Evolutionary conservation across 2,797 vertebrate genomes (phyloP), one percentile per base, ranked within the genome.

Genomic region (Xyrichtys novacula): DNA sequence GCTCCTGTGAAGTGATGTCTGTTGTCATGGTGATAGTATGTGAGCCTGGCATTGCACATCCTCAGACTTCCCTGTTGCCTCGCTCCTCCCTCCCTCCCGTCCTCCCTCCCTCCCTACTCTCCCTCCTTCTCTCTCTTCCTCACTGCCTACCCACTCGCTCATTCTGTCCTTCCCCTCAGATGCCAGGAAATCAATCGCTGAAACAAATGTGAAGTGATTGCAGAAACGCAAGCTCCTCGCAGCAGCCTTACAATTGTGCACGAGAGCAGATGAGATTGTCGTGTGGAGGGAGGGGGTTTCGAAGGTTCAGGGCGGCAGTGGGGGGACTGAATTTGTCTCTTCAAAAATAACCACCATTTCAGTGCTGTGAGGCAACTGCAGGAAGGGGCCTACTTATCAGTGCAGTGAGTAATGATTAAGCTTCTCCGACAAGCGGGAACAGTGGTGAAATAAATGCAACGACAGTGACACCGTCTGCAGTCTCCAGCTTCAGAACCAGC

Each of bases 21-120:
- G 93, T 94, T 93, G 93, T 93, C 93, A 94, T 94, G 90, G 93
- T 65, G 89, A 94, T 89, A 74, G 84, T 84, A 86, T 92, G 87
- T 76, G 68, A 86, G 84, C 80, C 83, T 80, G 79, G 76, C 86
- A 88, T 76, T 61, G 83, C 80, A 72, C 68, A 78, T 91, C 80
- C 88, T 87, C 81, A 66, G 84, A 87, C 87, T 91, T 88, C 76
- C 80, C 71, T 50, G 71, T 80, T 72, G 29, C 70, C 59, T 58
- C 56, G 14, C 49, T 76, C 54, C 2, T 14, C 70, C 14, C 59
- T 58, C 56, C 11, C 49, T 76, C 54, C 2, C 11, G 67, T 11
- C 12, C 46, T 76, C 50, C 25, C 52, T 49, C 48, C 16, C 36
- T 53, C 73, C 53, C 1, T 12, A 68, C 10, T 12, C 46, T 75